Base-by-base conservation (phyloP, 2,113 vertebrate genomes). In the Hirundichthys speculiger region DNA sequence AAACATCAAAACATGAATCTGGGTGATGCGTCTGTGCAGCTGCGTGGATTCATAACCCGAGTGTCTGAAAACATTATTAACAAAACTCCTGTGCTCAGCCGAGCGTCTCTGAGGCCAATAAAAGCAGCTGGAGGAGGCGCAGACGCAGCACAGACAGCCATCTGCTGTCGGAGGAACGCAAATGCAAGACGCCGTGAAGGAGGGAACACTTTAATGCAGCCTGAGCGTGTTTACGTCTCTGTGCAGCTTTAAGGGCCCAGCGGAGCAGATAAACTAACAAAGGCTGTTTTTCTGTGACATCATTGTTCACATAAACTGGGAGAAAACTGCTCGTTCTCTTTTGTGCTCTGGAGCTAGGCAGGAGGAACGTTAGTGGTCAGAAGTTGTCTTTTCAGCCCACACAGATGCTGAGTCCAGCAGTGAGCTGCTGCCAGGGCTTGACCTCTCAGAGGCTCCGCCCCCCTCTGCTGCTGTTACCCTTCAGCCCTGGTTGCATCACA, bases 1-100 rank as follows among this genome's bases (percentile, higher is more conserved):
- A 86, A 85, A 91, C 85, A 86, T 92, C 89, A 92, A 92, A 89
- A 91, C 82, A 83, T 86, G 76, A 88, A 84, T 84, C 83, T 77
- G 80, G 82, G 79, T 67, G 79, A 61, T 78, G 57, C 83, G 84
- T 87, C 84, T 90, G 86, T 85, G 87, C 79, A 79, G 72, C 73
- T 83, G 86, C 88, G 86, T 88, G 83, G 86, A 89, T 89, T 91
- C 81, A 88, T 91, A 91, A 90, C 89, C 88, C 70, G 39, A 60
- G 80, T 90, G 88, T 92, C 90, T 88, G 43, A 63, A 75, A 84
- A 83, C 70, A 91, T 91, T 91, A 90, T 87, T 78, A 87, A 79
- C 84, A 84, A 78, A 90, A 81, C 79, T 80, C 70, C 63, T 84
- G 59, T 66, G 78, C 76, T 84, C 78, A 79, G 85, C 68, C 64